phyloP scores from a whole-genome alignment of 2,113 vertebrate species.

The Triplophysa dalaica region DNA sequence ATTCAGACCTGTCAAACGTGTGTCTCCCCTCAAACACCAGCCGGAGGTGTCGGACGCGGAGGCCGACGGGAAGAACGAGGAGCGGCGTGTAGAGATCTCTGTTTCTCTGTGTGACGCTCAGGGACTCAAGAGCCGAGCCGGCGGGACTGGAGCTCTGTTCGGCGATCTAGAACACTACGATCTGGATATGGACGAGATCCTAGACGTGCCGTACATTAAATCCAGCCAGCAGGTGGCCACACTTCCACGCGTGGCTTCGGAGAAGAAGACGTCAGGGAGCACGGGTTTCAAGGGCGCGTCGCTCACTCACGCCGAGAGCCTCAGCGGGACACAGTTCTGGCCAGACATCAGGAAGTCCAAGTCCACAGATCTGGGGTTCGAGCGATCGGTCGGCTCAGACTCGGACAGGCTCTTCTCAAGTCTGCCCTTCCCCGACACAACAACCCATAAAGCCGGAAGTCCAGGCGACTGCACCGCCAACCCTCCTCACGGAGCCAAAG shows the following conservation, averaged over 20 bases:
- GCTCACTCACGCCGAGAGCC: constrained; percentile 73
- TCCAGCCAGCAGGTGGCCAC: constrained; percentile 87
- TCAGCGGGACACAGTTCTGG: constrained; percentile 77
- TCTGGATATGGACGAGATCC: constrained; percentile 98
- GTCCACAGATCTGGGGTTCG: constrained; percentile 74
- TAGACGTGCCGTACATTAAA: constrained; percentile 98
- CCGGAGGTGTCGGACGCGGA: constrained; percentile 87
- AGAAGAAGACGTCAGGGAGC: constrained; percentile 76
- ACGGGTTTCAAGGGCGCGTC: constrained; percentile 74
- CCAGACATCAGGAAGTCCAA: constrained; percentile 84
- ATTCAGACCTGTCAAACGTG: constrained; percentile 94
- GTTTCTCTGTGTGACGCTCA: constrained; percentile 64
- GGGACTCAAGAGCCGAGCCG: constrained; percentile 71
- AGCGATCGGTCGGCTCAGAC: constrained; percentile 74
- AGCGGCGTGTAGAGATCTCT: constrained; percentile 41
- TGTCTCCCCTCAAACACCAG: constrained; percentile 95
- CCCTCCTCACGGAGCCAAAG: constrained; percentile 66
- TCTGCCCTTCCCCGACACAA: constrained; percentile 79
- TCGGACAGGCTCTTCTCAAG: constrained; percentile 78
- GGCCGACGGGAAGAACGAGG: constrained; percentile 73
- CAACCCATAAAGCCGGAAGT: constrained; percentile 69
- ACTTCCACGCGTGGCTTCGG: constrained; percentile 80
- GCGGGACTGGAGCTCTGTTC: constrained; percentile 67
- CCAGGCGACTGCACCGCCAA: constrained; percentile 77
- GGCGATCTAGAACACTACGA: constrained; percentile 97